Percentiles rank a stretch among this genome's conserved stretches.
Conservation (phyloP, 2,888 invertebrate species). For the Vanessa cardui region DNA sequence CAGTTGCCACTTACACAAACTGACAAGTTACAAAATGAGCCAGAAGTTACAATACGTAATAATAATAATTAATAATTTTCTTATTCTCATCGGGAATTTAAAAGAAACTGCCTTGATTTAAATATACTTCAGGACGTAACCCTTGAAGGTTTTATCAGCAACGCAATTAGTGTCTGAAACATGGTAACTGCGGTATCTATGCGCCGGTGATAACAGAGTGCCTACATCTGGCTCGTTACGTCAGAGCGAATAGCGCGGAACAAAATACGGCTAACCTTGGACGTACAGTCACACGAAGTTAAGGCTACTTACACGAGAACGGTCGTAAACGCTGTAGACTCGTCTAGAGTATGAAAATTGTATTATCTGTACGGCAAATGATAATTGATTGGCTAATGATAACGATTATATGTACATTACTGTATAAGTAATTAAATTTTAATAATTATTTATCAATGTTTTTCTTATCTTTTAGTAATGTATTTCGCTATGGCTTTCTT, state of each 20-base stretch:
- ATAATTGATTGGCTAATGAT: too few relatives aligned
- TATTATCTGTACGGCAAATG: neutral
- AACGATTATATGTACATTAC: too few relatives aligned
- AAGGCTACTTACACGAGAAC: conserved; percentile 21
- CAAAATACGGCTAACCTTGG: conserved; percentile 77
- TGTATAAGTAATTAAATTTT: too few relatives aligned
- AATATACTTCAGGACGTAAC: neutral
- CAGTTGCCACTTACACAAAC: too few relatives aligned
- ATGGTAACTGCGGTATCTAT: conserved; percentile 27
- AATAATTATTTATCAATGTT: too few relatives aligned
- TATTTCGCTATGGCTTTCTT: too few relatives aligned
- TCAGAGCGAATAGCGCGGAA: conserved; percentile 71
- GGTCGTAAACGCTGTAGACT: conserved; percentile 1
- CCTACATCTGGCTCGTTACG: conserved; percentile 67
- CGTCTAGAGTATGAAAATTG: neutral
- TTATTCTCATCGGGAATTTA: too few relatives aligned
- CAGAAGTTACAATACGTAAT: too few relatives aligned
- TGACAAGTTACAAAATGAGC: too few relatives aligned
- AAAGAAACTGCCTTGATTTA: neutral
- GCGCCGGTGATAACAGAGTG: conserved; percentile 50
- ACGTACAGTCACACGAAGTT: conserved; percentile 51
- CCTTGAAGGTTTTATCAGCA: conserved; percentile 25
- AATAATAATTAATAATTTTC: too few relatives aligned
- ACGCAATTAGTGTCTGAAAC: conserved; percentile 29
- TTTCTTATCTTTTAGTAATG: too few relatives aligned